Evolutionary conservation across 1,140 invertebrate genomes (phyloP).

Genomic region (Lepidurus packardi): DNA sequence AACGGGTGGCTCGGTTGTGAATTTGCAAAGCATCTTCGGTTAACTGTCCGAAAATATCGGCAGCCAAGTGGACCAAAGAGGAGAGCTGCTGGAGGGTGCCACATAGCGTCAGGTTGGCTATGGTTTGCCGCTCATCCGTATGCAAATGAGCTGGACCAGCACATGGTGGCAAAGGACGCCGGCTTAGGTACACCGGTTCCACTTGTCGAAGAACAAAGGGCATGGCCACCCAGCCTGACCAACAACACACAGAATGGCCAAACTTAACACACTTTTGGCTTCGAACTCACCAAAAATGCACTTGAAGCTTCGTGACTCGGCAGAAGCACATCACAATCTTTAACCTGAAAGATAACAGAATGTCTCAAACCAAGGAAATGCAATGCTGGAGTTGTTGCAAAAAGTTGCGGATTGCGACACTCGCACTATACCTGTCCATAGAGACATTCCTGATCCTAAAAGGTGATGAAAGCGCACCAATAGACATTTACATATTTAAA

Average conservation of each 20-base stretch:
- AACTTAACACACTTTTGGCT: background rate
- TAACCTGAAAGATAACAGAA: too few relatives aligned
- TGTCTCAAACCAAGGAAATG: too few relatives aligned
- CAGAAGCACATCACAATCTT: background rate
- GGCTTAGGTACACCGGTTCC: constrained; percentile 28
- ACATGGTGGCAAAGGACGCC: background rate
- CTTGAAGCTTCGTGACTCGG: background rate
- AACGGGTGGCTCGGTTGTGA: background rate
- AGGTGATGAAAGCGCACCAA: too few relatives aligned
- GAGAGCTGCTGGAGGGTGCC: constrained; percentile 24
- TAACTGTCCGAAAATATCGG: constrained; percentile 23
- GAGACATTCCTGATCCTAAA: too few relatives aligned
- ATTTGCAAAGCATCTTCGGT: constrained; percentile 1
- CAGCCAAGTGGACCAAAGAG: constrained; percentile 23
- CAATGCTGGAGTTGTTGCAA: too few relatives aligned
- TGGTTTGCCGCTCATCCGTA: constrained; percentile 26
- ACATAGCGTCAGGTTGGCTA: constrained; percentile 29
- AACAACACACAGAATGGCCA: constrained; percentile 1
- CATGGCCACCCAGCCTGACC: constrained; percentile 18
- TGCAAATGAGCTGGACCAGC: background rate
- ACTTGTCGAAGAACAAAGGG: constrained; percentile 30
- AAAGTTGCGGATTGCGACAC: too few relatives aligned
- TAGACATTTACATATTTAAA: too few relatives aligned
- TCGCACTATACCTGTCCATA: too few relatives aligned
- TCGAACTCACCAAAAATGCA: background rate